Base-by-base conservation (phyloP, 1,140 invertebrate genomes). In the Aphaenogaster rudis region DNA sequence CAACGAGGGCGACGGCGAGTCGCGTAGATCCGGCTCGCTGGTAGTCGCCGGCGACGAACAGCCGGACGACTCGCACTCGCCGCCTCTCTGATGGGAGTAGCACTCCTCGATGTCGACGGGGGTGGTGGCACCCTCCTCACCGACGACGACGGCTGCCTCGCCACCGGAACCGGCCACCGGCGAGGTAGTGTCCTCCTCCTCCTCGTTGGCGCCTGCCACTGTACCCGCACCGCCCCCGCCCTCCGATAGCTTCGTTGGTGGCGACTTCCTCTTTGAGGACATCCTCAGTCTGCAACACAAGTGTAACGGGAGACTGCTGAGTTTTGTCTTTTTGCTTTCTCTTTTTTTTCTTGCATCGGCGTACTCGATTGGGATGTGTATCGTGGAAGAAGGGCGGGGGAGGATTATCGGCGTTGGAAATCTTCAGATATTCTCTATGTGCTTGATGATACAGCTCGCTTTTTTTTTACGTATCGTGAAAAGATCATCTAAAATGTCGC, bases 211-310 rank as follows among this genome's bases (percentile, higher is more conserved):
- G 71, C 96, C 96, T 87, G 95, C 95, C 90, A 96, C 95, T 92
- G 95, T 93, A 80, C 93, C 92, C 92, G 93, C 93, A 88, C 94
- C 94, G 92, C 96, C 96, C 92, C 96, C 97, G 95, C 97, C 97
- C 96, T 98, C 97, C 96, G 97, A 97, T 96, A 98, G 96, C 96
- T 98, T 98, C 88, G 97, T 98, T 95, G 98, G 98, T 95, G 98
- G 98, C 94, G 98, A 98, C 95, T 98, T 98, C 96, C 98, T 97
- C 97, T 98, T 98, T 96, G 98, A 98, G 97, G 98, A 98, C 98
- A 98, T 98, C 96, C 97, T 98, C 94, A 95, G 91, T 97, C 98
- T 98, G 97, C 71, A 96, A 96, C 91, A 95, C 94, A 94, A 88
- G 81, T 69, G 88, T 86, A 89, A 88, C 84, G 79, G 89, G 66